phyloP scores from a whole-genome alignment of 2,888 invertebrate species.

The Neuroscelio doddi region DNA sequence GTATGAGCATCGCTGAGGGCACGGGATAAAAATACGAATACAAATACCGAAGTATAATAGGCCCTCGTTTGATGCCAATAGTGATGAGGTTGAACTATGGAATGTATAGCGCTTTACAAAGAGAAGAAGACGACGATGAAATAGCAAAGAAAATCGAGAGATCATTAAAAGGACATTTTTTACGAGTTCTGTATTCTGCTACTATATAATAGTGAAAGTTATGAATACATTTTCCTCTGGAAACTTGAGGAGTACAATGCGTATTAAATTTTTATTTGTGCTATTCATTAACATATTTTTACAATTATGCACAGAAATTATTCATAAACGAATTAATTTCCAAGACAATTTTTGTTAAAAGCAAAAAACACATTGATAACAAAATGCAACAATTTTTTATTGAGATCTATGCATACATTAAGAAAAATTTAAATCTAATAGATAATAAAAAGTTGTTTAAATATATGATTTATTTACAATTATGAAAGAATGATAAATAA shows the following conservation, averaged over 20 bases:
- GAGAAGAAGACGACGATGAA: constrained; percentile 27
- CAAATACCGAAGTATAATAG: constrained; percentile 64
- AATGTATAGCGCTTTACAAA: constrained; percentile 69
- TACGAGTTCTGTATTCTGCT: constrained; percentile 11
- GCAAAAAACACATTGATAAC: too few relatives aligned
- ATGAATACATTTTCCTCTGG: constrained; percentile 6
- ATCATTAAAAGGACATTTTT: constrained; percentile 36
- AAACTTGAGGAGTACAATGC: not conserved
- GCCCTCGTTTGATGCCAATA: constrained; percentile 60
- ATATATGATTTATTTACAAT: not conserved
- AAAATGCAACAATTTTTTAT: too few relatives aligned
- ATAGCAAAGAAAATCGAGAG: constrained; percentile 33
- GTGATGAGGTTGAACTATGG: constrained; percentile 69
- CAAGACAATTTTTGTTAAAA: too few relatives aligned
- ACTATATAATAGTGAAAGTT: constrained; percentile 29
- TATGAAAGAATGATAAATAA: not conserved
- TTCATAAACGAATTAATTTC: too few relatives aligned
- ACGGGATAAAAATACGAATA: constrained; percentile 66
- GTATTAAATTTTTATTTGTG: not conserved
- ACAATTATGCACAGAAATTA: too few relatives aligned
- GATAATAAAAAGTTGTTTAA: too few relatives aligned
- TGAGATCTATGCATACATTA: too few relatives aligned
- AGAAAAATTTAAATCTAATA: too few relatives aligned
- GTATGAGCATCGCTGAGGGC: constrained; percentile 59
- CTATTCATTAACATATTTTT: not conserved